Percentiles rank a stretch among this genome's conserved stretches.
phyloP scores from a whole-genome alignment of 2,888 invertebrate species.

The Drosophila borborema region DNA sequence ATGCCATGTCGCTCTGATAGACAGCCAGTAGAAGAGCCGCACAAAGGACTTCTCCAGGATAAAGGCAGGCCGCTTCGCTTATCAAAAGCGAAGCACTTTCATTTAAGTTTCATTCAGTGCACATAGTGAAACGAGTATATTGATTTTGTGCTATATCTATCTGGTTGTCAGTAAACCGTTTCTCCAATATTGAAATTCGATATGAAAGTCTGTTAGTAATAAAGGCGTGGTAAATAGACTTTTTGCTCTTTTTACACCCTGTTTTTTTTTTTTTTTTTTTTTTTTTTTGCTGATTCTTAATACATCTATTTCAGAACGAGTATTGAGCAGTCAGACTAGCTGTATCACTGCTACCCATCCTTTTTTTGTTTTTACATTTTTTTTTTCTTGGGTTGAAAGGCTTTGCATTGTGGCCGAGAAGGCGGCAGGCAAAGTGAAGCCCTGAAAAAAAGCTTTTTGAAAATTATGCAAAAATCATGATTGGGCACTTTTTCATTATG shows the following conservation, averaged over 20 bases:
- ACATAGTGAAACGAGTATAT: neutral
- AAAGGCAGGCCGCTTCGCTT: slow-evolving; percentile 7
- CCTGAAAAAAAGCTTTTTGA: slow-evolving; percentile 50
- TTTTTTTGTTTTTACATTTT: neutral
- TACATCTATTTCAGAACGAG: neutral
- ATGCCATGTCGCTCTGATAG: slow-evolving; percentile 46
- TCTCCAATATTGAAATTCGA: too few species aligned
- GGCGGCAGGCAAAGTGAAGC: slow-evolving; percentile 21
- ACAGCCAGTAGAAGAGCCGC: slow-evolving; percentile 25
- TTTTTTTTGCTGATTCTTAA: neutral
- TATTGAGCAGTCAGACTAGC: neutral
- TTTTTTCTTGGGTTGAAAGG: slow-evolving; percentile 52
- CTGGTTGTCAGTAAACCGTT: neutral
- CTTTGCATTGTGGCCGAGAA: slow-evolving; percentile 41
- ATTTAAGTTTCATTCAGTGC: slow-evolving; percentile 31
- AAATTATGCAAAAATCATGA: slow-evolving; percentile 76
- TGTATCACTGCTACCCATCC: neutral
- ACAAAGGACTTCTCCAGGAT: slow-evolving; percentile 43
- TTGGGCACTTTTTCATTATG: slow-evolving; percentile 63
- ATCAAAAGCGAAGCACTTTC: slow-evolving; percentile 48
- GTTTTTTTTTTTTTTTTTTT: too few species aligned
- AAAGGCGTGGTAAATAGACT: too few species aligned
- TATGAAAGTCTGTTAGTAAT: too few species aligned
- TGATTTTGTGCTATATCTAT: neutral
- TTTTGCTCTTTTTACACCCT: too few species aligned